A percentile compares a stretch with the other conserved stretches of the same genome.
These are phyloP conservation scores for Diabrotica balteata DNA, from an alignment of 2,888 invertebrate genomes.

Conservation along the genomic window DNA sequence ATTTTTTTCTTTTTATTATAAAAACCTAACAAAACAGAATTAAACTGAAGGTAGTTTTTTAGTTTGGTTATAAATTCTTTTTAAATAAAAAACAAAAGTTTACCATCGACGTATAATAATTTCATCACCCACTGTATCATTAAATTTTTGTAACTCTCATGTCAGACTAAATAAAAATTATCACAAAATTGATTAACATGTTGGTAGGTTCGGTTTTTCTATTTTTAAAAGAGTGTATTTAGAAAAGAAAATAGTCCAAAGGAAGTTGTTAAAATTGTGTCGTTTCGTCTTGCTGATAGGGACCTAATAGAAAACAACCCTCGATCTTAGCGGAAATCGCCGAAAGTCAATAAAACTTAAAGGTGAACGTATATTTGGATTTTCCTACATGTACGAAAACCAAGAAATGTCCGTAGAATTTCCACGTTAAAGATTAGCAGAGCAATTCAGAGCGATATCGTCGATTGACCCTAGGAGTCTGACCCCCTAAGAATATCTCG, in stretches of 20 bases:
- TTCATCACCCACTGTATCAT: too few species aligned
- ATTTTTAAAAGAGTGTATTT: constrained; percentile 7
- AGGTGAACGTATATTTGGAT: constrained; percentile 42
- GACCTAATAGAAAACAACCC: constrained; percentile 47
- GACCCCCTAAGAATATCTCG: not conserved
- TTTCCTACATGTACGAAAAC: constrained; percentile 19
- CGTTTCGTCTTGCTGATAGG: constrained; percentile 41
- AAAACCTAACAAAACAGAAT: too few species aligned
- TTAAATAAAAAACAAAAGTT: too few species aligned
- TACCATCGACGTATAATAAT: too few species aligned
- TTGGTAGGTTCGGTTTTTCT: too few species aligned
- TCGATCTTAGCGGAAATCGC: constrained; percentile 45
- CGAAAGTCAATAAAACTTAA: constrained; percentile 49
- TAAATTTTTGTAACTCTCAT: too few species aligned
- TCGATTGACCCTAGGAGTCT: not conserved
- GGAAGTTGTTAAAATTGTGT: constrained; percentile 43
- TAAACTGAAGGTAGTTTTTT: too few species aligned
- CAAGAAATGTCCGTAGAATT: constrained; percentile 18
- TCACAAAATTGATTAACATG: too few species aligned
- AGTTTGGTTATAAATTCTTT: too few species aligned
- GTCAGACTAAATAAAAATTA: too few species aligned
- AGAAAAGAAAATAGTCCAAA: constrained; percentile 24
- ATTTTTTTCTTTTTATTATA: too few species aligned
- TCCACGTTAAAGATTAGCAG: constrained; percentile 21
- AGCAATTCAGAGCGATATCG: constrained; percentile 8